Conservation (phyloP, 2,888 invertebrate species). For the Callimorpha dominula region DNA sequence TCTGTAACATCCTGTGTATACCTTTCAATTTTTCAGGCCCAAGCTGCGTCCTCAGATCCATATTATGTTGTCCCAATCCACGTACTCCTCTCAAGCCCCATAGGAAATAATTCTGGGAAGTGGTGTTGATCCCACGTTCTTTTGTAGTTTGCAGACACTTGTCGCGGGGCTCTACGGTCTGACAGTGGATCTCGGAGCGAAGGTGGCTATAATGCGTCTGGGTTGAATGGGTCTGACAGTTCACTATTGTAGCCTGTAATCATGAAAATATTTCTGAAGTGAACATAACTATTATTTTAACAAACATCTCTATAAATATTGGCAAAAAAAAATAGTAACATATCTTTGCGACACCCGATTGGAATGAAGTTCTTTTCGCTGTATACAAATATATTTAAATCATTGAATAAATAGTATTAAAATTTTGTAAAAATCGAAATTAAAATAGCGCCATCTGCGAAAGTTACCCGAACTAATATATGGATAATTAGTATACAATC, state of each 20-base stretch:
- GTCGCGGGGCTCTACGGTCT: conserved; percentile 84
- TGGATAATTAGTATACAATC: too few species aligned
- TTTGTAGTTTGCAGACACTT: conserved; percentile 72
- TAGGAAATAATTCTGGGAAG: conserved; percentile 67
- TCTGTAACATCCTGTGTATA: too few species aligned
- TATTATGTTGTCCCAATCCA: conserved; percentile 85
- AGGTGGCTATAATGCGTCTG: conserved; percentile 90
- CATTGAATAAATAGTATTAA: too few species aligned
- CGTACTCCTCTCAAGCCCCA: conserved; percentile 87
- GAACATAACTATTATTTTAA: not conserved
- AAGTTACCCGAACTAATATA: too few species aligned
- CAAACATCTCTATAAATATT: too few species aligned
- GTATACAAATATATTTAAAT: too few species aligned
- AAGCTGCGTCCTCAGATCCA: conserved; percentile 62
- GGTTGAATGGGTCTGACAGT: conserved; percentile 89
- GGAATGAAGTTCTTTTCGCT: too few species aligned
- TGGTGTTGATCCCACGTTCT: conserved; percentile 67
- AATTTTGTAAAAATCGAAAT: too few species aligned
- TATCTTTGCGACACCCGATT: too few species aligned
- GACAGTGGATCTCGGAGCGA: conserved; percentile 87
- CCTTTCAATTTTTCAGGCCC: conserved; percentile 56
- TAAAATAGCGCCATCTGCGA: too few species aligned
- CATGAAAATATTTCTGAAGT: not conserved
- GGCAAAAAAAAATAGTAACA: too few species aligned
- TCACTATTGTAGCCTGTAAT: conserved; percentile 87